phyloP scores from a whole-genome alignment of 1,140 invertebrate genomes.

The Caenorhabditis latens region DNA sequence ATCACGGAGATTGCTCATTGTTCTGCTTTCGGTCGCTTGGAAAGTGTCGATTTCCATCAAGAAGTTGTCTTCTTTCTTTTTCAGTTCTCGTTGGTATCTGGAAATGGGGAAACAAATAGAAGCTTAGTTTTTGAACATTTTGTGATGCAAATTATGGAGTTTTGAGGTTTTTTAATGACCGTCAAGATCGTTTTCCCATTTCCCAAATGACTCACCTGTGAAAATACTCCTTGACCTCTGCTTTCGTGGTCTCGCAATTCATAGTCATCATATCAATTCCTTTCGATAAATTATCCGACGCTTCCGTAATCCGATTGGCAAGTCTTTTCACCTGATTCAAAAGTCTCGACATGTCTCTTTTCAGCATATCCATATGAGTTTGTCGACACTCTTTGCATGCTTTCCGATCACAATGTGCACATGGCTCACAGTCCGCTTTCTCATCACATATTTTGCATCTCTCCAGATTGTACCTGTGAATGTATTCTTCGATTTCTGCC shows the following conservation, averaged over 20 bases:
- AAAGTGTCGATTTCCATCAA: conserved; percentile 75
- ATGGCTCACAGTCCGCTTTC: conserved; percentile 89
- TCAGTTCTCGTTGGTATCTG: conserved; percentile 74
- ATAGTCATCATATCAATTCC: conserved; percentile 70
- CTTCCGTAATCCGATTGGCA: conserved; percentile 74
- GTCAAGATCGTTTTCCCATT: neutral
- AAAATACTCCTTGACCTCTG: conserved; percentile 76
- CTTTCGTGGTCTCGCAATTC: conserved; percentile 76
- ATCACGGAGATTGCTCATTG: conserved; percentile 71
- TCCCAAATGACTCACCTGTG: conserved; percentile 52
- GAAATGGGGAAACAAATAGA: too few species aligned
- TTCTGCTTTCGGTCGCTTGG: conserved; percentile 70
- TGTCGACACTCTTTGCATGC: conserved; percentile 88
- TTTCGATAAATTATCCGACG: conserved; percentile 71
- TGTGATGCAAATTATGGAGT: neutral
- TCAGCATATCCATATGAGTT: conserved; percentile 93
- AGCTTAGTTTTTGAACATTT: neutral
- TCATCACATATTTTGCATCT: conserved; percentile 85
- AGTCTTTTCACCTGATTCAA: conserved; percentile 77
- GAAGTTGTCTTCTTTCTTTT: conserved; percentile 73
- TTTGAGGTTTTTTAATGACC: too few species aligned
- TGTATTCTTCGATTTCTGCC: conserved; percentile 78
- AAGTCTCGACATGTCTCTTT: conserved; percentile 91
- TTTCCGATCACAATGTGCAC: conserved; percentile 94
- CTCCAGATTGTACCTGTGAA: conserved; percentile 77